These are phyloP conservation scores for Ramphastos sulfuratus DNA, from an alignment of 2,113 vertebrate genomes.

Conservation along the genomic window DNA sequence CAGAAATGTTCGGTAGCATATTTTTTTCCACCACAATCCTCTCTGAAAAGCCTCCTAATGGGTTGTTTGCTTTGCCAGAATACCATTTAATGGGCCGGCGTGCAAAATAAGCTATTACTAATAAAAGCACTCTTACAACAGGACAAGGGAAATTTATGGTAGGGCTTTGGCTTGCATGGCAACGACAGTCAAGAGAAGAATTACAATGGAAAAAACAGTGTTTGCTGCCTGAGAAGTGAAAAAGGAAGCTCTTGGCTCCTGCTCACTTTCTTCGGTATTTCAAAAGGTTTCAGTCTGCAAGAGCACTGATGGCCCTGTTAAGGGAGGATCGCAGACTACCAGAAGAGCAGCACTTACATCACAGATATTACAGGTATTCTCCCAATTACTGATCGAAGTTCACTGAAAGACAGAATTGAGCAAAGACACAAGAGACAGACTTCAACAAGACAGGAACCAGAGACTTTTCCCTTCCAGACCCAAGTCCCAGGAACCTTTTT, in stretches of 20 bases:
- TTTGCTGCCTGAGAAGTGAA: neutral
- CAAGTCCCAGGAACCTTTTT: neutral
- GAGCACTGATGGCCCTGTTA: neutral
- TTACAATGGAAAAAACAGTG: neutral
- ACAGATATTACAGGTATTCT: neutral
- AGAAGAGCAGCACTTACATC: neutral
- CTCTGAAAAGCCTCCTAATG: slow-evolving; percentile 6
- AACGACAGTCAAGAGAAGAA: neutral
- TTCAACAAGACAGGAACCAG: neutral
- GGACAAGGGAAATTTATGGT: slow-evolving; percentile 13
- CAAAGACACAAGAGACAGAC: neutral
- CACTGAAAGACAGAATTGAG: neutral
- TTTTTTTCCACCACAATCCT: neutral
- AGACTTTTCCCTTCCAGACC: neutral
- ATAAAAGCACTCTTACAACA: neutral
- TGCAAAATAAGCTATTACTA: neutral
- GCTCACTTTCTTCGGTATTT: neutral
- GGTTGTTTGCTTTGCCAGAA: neutral
- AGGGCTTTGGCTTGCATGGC: neutral
- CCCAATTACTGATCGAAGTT: neutral
- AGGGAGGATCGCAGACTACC: neutral
- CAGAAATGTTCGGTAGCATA: neutral
- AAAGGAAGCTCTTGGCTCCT: neutral
- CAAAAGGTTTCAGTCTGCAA: neutral
- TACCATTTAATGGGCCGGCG: neutral